A percentile compares a stretch with the other conserved stretches of the same genome.
These are phyloP conservation scores for Lepus oiostolus DNA, from an alignment of 2,797 vertebrate genomes.

Conservation along the genomic window DNA sequence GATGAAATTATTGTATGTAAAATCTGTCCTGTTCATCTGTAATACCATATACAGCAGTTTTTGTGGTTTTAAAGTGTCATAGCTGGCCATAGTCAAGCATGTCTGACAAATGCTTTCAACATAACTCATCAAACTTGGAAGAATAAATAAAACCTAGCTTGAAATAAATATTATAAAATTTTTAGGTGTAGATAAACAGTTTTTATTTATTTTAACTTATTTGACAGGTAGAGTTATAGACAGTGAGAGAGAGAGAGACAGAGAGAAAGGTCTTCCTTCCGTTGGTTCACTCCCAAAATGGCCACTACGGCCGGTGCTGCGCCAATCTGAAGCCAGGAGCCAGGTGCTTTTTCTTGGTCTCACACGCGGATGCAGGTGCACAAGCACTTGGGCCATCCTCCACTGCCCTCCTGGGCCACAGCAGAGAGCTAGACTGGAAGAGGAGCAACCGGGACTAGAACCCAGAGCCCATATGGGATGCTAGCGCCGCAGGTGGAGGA, in stretches of 20 bases:
- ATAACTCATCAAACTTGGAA: accelerated
- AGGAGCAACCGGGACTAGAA: too few species aligned
- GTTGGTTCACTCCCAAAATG: too few species aligned
- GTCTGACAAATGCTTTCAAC: accelerated
- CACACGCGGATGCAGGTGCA: too few species aligned
- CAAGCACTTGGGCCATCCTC: too few species aligned
- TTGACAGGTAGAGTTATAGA: too few species aligned
- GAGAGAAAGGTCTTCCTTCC: not conserved
- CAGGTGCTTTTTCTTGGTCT: too few species aligned
- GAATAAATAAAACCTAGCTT: not conserved
- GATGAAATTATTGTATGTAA: not conserved
- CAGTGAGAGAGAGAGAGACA: not conserved
- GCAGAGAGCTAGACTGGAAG: too few species aligned
- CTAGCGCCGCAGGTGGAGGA: too few species aligned
- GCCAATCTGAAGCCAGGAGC: too few species aligned
- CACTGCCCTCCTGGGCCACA: too few species aligned
- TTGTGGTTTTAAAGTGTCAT: not conserved
- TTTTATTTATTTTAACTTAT: not conserved
- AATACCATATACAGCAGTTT: not conserved
- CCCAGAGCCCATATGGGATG: too few species aligned
- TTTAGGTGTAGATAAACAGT: not conserved
- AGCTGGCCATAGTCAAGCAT: not conserved
- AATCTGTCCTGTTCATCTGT: not conserved
- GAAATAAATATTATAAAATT: not conserved
- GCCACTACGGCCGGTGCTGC: too few species aligned